Base-by-base conservation (phyloP, 2,888 invertebrate species). In the Apamea anceps region DNA sequence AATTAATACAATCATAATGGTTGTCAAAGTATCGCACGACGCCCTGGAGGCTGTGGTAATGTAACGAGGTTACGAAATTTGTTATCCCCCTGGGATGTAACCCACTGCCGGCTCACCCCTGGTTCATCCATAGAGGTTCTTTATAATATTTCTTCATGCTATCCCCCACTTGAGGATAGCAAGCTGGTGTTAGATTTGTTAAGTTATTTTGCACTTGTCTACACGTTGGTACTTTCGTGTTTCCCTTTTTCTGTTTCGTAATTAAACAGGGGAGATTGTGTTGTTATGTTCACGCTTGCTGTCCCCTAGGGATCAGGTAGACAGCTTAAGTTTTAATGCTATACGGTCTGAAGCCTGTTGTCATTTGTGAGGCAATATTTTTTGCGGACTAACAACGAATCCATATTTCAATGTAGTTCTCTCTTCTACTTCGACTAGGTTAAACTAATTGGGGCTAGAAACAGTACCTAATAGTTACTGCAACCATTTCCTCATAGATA, bases 51-150 rank as follows among this genome's bases (percentile, higher is more conserved):
- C 81, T 83, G 85, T 54, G 85, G 81, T 86, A 88, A 87, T 90
- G 91, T 92, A 90, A 90, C 89, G 86, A 91, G 90, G 88, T 91
- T 90, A 90, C 90, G 88, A 93, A 37, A 91, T 93, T 93, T 92
- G 92, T 93, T 88, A 91, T 90, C 85, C 92, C 89, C 87, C 75
- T 62, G 93, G 88, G 93, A 89, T 75, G 75, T 83, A 87, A 88
- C 90, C 89, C 89, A 88, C 87, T 89, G 88, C 87, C 87, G 81
- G 89, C 89, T 89, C 80, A 90, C 90, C 89, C 88, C 88, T 86
- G 87, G 87, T 87, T 85, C 89, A 90, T 89, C 91, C 89, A 88
- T 87, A 80, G 86, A 89, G 84, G 88, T 90, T 90, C 91, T 88
- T 90, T 90, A 90, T 92, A 91, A 91, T 91, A 91, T 91, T 91